These are phyloP conservation scores for Ridgeia piscesae DNA, from an alignment of 1,140 invertebrate species.

Conservation along the genomic window DNA sequence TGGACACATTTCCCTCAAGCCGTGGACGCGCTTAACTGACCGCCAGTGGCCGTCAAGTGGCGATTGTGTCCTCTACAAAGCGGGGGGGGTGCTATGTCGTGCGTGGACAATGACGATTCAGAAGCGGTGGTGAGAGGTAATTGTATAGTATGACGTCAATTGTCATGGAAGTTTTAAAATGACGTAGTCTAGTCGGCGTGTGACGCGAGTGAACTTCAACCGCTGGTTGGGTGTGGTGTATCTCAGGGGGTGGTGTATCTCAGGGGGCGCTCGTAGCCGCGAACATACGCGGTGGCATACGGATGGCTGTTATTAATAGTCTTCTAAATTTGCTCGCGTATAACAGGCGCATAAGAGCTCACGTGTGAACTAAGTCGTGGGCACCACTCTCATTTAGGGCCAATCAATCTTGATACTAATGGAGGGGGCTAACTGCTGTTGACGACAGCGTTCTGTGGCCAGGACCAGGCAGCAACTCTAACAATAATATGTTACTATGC, in stretches of 20 bases:
- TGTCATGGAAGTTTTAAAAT: not conserved
- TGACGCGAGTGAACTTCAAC: not conserved
- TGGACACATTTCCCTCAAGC: no score
- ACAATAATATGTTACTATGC: not conserved
- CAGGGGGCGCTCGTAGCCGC: no score
- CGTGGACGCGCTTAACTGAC: no score
- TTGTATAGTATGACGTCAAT: not conserved
- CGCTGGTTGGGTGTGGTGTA: not conserved
- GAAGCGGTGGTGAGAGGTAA: not conserved
- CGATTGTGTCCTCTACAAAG: not conserved
- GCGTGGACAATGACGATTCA: not conserved
- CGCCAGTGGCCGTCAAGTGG: not conserved
- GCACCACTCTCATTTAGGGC: not conserved
- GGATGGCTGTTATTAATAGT: not conserved
- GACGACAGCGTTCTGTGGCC: no score
- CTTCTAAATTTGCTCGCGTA: not conserved
- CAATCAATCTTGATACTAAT: not conserved
- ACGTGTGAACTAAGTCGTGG: no score
- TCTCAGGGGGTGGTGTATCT: not conserved
- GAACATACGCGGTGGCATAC: not conserved
- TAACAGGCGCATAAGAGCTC: not conserved
- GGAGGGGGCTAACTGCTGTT: not conserved
- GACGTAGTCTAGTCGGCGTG: not conserved
- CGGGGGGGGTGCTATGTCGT: not conserved
- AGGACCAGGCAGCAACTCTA: not conserved